Evolutionary conservation across 2,113 vertebrate species (phyloP).

Genomic region (Channa argus): DNA sequence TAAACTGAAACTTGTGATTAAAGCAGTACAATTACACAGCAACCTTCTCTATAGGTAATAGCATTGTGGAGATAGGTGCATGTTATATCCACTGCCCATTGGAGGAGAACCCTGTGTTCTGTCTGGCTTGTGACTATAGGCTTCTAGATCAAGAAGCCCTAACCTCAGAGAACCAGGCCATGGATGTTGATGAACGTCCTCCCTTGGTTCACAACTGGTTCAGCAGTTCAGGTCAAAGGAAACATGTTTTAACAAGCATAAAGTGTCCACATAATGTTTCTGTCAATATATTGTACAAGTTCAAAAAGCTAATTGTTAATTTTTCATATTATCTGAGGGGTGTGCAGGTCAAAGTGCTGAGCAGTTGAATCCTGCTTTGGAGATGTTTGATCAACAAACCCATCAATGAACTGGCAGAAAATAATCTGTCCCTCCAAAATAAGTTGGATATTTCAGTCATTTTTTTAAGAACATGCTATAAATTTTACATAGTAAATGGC

Average conservation of each 20-base stretch:
- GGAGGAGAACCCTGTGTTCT: constrained; percentile 89
- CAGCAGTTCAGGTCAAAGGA: constrained; percentile 84
- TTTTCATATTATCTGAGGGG: not conserved
- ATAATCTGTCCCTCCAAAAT: too few species aligned
- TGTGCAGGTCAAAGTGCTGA: constrained; percentile 56
- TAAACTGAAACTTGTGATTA: too few species aligned
- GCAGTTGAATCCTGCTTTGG: constrained; percentile 63
- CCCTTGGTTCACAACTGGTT: constrained; percentile 75
- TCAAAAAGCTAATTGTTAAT: too few species aligned
- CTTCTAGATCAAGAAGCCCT: constrained; percentile 86
- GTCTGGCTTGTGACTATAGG: constrained; percentile 84
- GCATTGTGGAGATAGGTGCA: constrained; percentile 88
- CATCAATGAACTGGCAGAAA: too few species aligned
- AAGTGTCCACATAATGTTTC: too few species aligned
- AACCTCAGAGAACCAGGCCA: constrained; percentile 88
- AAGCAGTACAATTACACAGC: not conserved
- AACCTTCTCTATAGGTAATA: constrained; percentile 72
- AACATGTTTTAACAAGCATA: too few species aligned
- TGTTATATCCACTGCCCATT: constrained; percentile 98
- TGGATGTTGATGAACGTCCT: constrained; percentile 82
- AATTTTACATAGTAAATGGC: too few species aligned
- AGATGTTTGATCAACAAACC: constrained; percentile 73
- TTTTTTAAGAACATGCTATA: too few species aligned
- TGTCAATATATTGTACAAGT: too few species aligned
- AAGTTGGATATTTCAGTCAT: too few species aligned